Evolutionary conservation across 2,113 vertebrate genomes (phyloP).

Genomic region (Apeltes quadracus): DNA sequence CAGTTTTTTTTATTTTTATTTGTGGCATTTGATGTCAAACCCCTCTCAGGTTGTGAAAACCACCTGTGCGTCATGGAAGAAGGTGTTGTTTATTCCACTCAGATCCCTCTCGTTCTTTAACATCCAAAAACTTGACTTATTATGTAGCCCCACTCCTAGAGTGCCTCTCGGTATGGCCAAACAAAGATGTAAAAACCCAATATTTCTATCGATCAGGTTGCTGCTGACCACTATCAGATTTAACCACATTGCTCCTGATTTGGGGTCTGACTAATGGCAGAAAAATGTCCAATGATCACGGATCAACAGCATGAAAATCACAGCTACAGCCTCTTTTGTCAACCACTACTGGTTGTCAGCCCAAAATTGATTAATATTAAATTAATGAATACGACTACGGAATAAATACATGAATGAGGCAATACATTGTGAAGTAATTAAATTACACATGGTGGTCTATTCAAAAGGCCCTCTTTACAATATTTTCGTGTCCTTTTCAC

Average conservation of each 20-base stretch:
- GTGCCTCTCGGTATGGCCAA: neutral
- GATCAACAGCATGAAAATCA: neutral
- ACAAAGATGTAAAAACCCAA: neutral
- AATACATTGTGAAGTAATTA: neutral
- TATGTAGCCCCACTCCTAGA: neutral
- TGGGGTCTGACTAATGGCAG: neutral
- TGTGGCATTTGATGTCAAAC: constrained; percentile 6
- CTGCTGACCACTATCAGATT: constrained; percentile 30
- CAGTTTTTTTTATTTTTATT: constrained; percentile 1
- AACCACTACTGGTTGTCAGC: neutral
- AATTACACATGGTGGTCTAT: neutral
- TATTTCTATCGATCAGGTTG: neutral
- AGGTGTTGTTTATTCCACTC: neutral
- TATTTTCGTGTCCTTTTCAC: neutral
- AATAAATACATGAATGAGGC: neutral
- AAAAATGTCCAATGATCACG: neutral
- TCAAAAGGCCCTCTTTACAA: neutral
- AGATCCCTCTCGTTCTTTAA: neutral
- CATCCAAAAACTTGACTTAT: neutral
- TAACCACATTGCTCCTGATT: neutral
- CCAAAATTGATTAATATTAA: neutral
- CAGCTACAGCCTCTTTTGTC: neutral
- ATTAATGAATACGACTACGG: neutral
- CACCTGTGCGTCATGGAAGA: constrained; percentile 9
- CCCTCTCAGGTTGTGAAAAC: constrained; percentile 10